Conservation (phyloP, 2,888 invertebrate genomes). For the Sesamia inferens region DNA sequence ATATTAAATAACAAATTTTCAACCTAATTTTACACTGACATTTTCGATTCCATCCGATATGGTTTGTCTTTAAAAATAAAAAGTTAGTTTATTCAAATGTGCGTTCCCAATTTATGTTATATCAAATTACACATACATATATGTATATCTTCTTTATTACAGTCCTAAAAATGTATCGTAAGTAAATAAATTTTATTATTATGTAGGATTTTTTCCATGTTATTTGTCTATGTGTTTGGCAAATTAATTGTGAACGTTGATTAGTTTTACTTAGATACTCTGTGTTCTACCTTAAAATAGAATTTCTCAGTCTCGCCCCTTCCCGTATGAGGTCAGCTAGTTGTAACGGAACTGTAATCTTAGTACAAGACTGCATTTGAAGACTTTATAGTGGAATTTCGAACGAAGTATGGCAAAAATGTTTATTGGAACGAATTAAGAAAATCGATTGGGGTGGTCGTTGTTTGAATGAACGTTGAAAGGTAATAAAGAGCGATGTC, state of each 20-base stretch:
- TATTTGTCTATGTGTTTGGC: too few relatives aligned
- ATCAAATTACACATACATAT: too few relatives aligned
- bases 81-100: not conserved
- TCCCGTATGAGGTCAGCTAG: slow-evolving; percentile 17
- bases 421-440: slow-evolving; percentile 37
- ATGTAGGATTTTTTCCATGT: too few relatives aligned
- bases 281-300: slow-evolving; percentile 1
- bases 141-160: too few relatives aligned
- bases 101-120: too few relatives aligned
- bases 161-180: too few relatives aligned
- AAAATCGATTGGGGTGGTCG: not conserved
- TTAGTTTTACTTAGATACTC: not conserved
- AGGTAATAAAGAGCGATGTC: not conserved
- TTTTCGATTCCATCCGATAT: not conserved
- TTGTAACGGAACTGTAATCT: slow-evolving; percentile 21
- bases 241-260: too few relatives aligned
- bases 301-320: slow-evolving; percentile 9
- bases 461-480: not conserved
- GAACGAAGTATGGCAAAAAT: slow-evolving; percentile 36
- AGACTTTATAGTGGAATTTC: slow-evolving; percentile 48
- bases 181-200: too few relatives aligned
- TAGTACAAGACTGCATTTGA: slow-evolving; percentile 46
- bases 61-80: not conserved
- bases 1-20: not conserved
- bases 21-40: not conserved